Evolutionary conservation across 2,113 vertebrate species (phyloP).

Genomic region (Corythaeola cristata): DNA sequence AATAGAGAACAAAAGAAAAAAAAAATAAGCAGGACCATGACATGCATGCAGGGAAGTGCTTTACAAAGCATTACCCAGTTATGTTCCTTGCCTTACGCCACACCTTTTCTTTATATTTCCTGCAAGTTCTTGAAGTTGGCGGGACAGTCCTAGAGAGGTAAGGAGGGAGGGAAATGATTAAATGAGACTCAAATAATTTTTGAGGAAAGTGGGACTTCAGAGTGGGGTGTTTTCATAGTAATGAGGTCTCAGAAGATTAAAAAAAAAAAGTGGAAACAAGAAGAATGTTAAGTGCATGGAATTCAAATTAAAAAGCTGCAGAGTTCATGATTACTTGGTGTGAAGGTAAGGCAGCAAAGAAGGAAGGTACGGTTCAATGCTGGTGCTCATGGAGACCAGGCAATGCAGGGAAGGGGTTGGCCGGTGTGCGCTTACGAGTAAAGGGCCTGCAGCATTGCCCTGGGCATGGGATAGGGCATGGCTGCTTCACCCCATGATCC

Average conservation of each 20-base stretch:
- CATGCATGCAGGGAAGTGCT: background rate
- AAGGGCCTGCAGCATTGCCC: background rate
- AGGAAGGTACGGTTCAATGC: rapidly evolving
- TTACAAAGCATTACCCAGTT: background rate
- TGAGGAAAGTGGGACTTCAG: background rate
- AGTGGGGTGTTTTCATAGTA: background rate
- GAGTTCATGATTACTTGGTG: background rate
- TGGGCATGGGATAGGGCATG: background rate
- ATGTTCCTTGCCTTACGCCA: background rate
- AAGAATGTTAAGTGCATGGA: background rate
- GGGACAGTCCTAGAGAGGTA: background rate
- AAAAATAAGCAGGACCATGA: background rate
- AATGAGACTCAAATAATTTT: background rate
- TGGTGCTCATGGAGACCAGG: rapidly evolving
- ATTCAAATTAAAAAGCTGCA: background rate
- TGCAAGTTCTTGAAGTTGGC: background rate
- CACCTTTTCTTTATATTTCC: background rate
- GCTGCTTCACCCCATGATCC: background rate
- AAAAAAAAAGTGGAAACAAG: background rate
- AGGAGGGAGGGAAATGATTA: background rate
- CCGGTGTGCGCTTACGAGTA: rapidly evolving
- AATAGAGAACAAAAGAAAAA: background rate
- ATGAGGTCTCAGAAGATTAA: background rate
- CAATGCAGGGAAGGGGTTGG: background rate
- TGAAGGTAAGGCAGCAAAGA: background rate